phyloP scores from a whole-genome alignment of 2,113 vertebrate genomes.

The Oceanites oceanicus region DNA sequence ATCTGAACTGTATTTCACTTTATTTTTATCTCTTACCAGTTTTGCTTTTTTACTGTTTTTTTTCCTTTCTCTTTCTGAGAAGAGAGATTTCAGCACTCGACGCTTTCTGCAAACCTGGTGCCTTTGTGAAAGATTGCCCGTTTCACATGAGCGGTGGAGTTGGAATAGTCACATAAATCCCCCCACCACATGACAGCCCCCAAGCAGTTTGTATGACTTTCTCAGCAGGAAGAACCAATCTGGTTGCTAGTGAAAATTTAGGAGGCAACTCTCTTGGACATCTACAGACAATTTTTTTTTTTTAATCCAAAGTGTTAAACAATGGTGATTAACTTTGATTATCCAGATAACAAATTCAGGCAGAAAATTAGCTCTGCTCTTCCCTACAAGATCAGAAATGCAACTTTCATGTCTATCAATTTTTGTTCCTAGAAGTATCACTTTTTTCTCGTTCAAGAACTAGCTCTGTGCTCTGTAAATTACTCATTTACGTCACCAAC shows the following conservation, averaged over 20 bases:
- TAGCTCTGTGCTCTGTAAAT: background rate
- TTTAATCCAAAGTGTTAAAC: background rate
- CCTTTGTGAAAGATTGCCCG: background rate
- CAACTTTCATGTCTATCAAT: background rate
- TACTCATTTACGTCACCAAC: background rate
- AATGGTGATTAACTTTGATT: background rate
- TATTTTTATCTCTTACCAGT: background rate
- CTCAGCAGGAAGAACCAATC: background rate
- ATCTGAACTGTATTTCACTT: background rate
- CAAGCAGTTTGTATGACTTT: background rate
- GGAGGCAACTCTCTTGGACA: background rate
- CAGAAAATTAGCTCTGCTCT: background rate
- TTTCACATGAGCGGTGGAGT: background rate
- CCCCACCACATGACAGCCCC: background rate
- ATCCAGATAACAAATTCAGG: background rate
- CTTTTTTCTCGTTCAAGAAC: background rate
- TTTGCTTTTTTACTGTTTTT: background rate
- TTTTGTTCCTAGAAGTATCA: background rate
- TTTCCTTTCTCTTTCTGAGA: background rate
- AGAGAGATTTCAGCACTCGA: background rate
- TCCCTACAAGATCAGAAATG: background rate
- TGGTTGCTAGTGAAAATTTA: background rate
- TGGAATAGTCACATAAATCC: background rate
- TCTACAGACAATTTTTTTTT: background rate
- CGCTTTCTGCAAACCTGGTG: background rate